Evolutionary conservation across 2,888 invertebrate species (phyloP).

Genomic region (Chloroclysta siterata): DNA sequence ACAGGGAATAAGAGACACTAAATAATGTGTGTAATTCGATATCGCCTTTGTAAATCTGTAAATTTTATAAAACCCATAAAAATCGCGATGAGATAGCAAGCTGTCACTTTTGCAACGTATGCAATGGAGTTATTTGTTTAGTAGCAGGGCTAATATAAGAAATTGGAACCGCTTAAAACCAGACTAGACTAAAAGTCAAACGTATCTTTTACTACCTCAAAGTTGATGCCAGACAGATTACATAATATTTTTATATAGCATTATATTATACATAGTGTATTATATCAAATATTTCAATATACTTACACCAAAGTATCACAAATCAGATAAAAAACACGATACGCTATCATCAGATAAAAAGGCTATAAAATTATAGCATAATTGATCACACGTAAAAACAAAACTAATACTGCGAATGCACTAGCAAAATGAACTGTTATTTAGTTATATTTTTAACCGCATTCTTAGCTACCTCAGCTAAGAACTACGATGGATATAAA

Average conservation of each 20-base stretch:
- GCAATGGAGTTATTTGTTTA: too few relatives aligned
- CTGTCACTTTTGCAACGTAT: too few relatives aligned
- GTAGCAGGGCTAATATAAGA: too few relatives aligned
- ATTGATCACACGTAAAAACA: not conserved
- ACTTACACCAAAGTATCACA: not conserved
- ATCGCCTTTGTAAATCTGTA: too few relatives aligned
- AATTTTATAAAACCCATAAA: too few relatives aligned
- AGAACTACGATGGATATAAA: constrained; percentile 83
- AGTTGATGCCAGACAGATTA: not conserved
- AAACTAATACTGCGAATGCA: constrained; percentile 1
- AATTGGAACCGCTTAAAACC: too few relatives aligned
- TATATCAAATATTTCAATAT: not conserved
- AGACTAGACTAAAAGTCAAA: too few relatives aligned
- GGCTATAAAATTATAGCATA: constrained; percentile 2
- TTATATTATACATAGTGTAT: too few relatives aligned
- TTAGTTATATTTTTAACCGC: constrained; percentile 42
- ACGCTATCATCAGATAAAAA: constrained; percentile 1
- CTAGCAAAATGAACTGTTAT: constrained; percentile 47
- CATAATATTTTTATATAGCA: not conserved
- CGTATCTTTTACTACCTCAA: not conserved
- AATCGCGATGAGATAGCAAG: too few relatives aligned
- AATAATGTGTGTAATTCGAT: too few relatives aligned
- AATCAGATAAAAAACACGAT: constrained; percentile 4
- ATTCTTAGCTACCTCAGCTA: constrained; percentile 39
- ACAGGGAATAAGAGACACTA: too few relatives aligned